A percentile compares a stretch with the other conserved stretches of the same genome.
These are phyloP conservation scores for Merluccius polli DNA, from an alignment of 2,797 vertebrate genomes.

Conservation along the genomic window DNA sequence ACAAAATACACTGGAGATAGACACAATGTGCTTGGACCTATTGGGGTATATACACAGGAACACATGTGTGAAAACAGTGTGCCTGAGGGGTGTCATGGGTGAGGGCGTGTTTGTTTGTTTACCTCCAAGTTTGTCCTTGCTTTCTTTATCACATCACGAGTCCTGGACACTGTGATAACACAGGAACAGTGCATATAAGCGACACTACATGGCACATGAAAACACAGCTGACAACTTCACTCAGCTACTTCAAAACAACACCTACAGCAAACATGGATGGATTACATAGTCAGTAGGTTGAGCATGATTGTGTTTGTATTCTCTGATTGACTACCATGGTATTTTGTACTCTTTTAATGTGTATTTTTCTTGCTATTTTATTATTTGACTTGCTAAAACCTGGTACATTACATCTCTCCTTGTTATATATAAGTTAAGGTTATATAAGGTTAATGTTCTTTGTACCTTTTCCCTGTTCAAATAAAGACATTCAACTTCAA, in stretches of 20 bases:
- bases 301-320: not conserved
- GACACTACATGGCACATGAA: not conserved
- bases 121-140: constrained; percentile 92
- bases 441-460: too few relatives aligned
- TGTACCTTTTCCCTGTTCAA: too few relatives aligned
- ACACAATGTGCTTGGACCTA: constrained; percentile 26
- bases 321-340: too few relatives aligned
- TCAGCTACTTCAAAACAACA: not conserved
- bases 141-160: constrained; percentile 89
- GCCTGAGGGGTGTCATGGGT: not conserved
- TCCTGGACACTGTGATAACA: constrained; percentile 82
- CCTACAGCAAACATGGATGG: too few relatives aligned
- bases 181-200: constrained; percentile 10
- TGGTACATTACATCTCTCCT: too few relatives aligned
- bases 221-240: not conserved
- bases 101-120: constrained; percentile 23
- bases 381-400: too few relatives aligned
- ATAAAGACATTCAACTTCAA: too few relatives aligned
- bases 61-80: not conserved
- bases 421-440: too few relatives aligned
- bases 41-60: constrained; percentile 10
- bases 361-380: too few relatives aligned
- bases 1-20: constrained; percentile 23
- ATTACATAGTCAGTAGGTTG: too few relatives aligned
- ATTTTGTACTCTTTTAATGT: too few relatives aligned